Percentiles rank a stretch among this genome's conserved stretches.
These are phyloP conservation scores for Epinotia brunnichana DNA, from an alignment of 2,888 invertebrate species.

Conservation along the genomic window DNA sequence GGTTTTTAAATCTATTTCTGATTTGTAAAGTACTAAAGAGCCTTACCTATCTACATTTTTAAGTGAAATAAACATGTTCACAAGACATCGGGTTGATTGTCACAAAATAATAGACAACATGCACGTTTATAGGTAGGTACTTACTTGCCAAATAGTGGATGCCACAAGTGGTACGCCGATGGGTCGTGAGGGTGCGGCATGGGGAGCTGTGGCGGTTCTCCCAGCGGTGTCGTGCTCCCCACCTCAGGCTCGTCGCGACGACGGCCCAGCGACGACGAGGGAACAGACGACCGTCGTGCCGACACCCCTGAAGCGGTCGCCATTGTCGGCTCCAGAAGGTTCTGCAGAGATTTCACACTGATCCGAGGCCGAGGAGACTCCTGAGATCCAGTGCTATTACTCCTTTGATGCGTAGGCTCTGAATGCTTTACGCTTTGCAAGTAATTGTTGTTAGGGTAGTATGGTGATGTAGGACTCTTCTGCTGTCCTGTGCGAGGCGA, in stretches of 20 bases:
- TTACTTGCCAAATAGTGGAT: slow-evolving; percentile 94
- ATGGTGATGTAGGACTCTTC: slow-evolving; percentile 76
- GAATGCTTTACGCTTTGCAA: slow-evolving; percentile 71
- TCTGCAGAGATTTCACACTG: slow-evolving; percentile 85
- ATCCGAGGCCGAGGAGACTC: slow-evolving; percentile 84
- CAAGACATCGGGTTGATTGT: neutral
- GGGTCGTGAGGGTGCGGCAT: slow-evolving; percentile 76
- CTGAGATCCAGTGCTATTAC: slow-evolving; percentile 64
- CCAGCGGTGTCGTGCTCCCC: slow-evolving; percentile 85
- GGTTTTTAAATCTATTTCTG: too few relatives aligned
- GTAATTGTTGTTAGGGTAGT: slow-evolving; percentile 77
- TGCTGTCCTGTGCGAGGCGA: slow-evolving; percentile 68
- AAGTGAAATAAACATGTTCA: neutral
- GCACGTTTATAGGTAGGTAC: slow-evolving; percentile 58
- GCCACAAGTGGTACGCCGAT: slow-evolving; percentile 90
- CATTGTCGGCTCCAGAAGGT: slow-evolving; percentile 82
- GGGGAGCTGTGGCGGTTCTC: slow-evolving; percentile 71
- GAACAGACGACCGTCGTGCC: slow-evolving; percentile 64
- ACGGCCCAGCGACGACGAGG: slow-evolving; percentile 72
- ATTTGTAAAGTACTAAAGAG: too few relatives aligned
- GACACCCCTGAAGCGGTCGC: slow-evolving; percentile 66
- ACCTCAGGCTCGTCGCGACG: slow-evolving; percentile 85
- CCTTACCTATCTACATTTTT: too few relatives aligned
- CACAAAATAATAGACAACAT: neutral
- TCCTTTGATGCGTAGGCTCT: slow-evolving; percentile 61